These are phyloP conservation scores for fruit fly (Drosophila melanogaster) DNA, from an alignment of 1,140 invertebrate species.

Conservation along the genomic window DNA sequence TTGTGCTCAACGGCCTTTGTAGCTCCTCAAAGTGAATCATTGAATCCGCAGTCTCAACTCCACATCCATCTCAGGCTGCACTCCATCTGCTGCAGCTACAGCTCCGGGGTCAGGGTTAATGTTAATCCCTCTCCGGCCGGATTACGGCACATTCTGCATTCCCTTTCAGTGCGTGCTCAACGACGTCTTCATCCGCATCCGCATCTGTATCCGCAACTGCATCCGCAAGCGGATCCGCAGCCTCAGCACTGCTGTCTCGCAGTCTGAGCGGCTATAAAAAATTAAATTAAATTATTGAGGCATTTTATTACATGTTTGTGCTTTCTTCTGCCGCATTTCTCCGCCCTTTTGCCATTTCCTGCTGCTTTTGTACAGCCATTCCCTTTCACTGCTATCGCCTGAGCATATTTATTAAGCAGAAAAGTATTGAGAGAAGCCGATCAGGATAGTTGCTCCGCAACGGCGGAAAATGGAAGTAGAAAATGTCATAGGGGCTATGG, in stretches of 20 bases:
- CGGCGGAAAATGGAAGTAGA: not conserved
- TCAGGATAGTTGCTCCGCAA: slow-evolving; percentile 60
- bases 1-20: slow-evolving; percentile 17
- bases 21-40: slow-evolving; percentile 32
- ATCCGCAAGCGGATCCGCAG: slow-evolving; percentile 7
- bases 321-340: slow-evolving; percentile 34
- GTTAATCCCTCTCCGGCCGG: slow-evolving; percentile 34
- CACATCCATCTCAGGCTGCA: not conserved
- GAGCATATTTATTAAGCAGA: slow-evolving; percentile 67
- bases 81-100: slow-evolving; percentile 13
- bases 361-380: not conserved
- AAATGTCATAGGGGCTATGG: not conserved
- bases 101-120: slow-evolving; percentile 27
- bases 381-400: slow-evolving; percentile 20
- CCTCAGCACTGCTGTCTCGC: slow-evolving; percentile 1
- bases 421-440: slow-evolving; percentile 68
- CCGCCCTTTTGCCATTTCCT: not conserved
- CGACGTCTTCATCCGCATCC: slow-evolving; percentile 4
- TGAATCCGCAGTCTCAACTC: slow-evolving; percentile 4
- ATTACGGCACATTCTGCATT: slow-evolving; percentile 51
- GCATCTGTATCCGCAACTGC: not conserved
- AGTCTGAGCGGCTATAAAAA: slow-evolving; percentile 41
- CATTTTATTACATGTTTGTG: slow-evolving; percentile 71
- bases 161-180: slow-evolving; percentile 29
- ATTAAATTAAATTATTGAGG: slow-evolving; percentile 75